Percentiles rank a stretch among this genome's conserved stretches.
Conservation (phyloP, 2,888 invertebrate genomes). For the Agriopis marginaria region DNA sequence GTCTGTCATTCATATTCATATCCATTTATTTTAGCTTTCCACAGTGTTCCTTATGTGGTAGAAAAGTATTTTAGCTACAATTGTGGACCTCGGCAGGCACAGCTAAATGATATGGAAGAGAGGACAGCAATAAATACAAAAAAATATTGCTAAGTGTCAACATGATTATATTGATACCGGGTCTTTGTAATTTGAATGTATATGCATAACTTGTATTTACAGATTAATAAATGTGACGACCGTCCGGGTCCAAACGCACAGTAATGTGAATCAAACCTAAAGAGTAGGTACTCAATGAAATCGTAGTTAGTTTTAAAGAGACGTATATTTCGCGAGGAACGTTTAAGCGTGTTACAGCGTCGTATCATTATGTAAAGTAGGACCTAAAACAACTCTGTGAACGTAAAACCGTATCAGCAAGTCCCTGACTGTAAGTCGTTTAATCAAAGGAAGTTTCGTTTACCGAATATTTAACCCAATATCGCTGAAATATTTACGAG, state of each 20-base stretch:
- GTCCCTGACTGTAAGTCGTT: constrained; percentile 44
- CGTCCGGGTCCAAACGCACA: not conserved
- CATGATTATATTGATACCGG: too few species aligned
- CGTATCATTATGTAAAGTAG: constrained; percentile 75
- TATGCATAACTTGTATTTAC: too few species aligned
- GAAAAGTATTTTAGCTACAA: too few species aligned
- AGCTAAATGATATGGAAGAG: too few species aligned
- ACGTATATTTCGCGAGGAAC: constrained; percentile 25
- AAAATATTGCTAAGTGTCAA: too few species aligned
- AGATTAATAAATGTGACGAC: not conserved
- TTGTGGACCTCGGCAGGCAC: too few species aligned
- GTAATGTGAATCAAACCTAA: not conserved
- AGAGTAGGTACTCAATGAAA: constrained; percentile 4
- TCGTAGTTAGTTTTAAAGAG: constrained; percentile 22
- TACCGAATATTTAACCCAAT: constrained; percentile 39
- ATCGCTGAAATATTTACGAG: constrained; percentile 40
- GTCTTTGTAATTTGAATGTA: too few species aligned
- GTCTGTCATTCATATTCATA: too few species aligned
- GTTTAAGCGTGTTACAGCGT: constrained; percentile 57
- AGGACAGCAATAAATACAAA: too few species aligned
- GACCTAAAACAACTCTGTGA: constrained; percentile 76
- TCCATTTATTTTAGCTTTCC: too few species aligned
- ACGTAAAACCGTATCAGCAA: constrained; percentile 73
- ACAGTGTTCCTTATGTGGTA: too few species aligned
- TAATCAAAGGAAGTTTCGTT: constrained; percentile 38